Percentiles rank a stretch among this genome's conserved stretches.
Evolutionary conservation across 2,797 vertebrate genomes (phyloP).

Genomic region (Tenualosa thibaudeaui): DNA sequence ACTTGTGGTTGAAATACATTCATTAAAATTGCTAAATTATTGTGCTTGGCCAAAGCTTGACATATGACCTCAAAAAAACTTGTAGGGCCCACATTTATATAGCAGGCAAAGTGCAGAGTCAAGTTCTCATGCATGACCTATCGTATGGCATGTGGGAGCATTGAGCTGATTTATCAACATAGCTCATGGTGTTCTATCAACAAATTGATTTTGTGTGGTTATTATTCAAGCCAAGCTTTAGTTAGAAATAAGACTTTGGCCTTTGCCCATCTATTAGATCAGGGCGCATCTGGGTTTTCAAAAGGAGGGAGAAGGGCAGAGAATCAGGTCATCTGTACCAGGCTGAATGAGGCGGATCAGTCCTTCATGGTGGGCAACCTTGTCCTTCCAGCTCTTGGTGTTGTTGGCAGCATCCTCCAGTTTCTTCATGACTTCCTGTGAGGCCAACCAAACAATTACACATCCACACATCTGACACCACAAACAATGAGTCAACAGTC

Average conservation of each 20-base stretch:
- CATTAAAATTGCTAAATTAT: too few relatives aligned
- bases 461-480: neutral
- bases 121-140: too few relatives aligned
- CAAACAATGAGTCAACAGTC: neutral
- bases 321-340: slow-evolving; percentile 68
- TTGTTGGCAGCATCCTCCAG: slow-evolving; percentile 86
- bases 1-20: neutral
- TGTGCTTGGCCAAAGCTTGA: neutral
- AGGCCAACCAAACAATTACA: slow-evolving; percentile 14
- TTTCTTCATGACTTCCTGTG: slow-evolving; percentile 89
- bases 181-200: too few relatives aligned
- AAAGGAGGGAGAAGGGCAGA: neutral
- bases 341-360: slow-evolving; percentile 91
- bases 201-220: too few relatives aligned
- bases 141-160: too few relatives aligned
- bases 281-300: too few relatives aligned
- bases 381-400: slow-evolving; percentile 95
- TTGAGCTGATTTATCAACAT: too few relatives aligned
- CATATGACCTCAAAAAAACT: neutral
- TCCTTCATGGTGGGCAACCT: slow-evolving; percentile 92
- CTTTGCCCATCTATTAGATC: too few relatives aligned
- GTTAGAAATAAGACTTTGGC: too few relatives aligned
- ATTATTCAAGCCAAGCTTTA: too few relatives aligned
- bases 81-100: too few relatives aligned
- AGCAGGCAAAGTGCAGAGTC: too few relatives aligned